Evolutionary conservation across 2,797 vertebrate species (phyloP).

Genomic region (Atherinosoma microstoma): DNA sequence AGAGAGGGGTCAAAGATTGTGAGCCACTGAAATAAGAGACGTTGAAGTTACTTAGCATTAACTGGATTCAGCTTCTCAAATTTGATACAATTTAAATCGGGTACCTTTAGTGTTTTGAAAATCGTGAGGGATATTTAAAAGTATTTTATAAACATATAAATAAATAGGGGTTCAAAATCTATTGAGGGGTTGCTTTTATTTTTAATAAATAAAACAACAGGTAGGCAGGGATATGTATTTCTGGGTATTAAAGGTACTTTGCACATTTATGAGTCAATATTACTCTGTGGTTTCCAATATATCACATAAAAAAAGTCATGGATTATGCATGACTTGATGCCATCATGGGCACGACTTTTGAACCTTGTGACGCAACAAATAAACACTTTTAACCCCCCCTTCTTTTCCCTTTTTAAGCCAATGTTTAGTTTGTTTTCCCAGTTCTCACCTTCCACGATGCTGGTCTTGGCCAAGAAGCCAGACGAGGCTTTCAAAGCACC

Average conservation of each 20-base stretch:
- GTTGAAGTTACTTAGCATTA: neutral
- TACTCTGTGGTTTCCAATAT: neutral
- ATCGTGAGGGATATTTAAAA: too few species aligned
- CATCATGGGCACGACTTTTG: neutral
- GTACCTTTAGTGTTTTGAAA: neutral
- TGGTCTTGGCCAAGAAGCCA: slow-evolving; percentile 96
- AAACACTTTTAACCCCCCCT: neutral
- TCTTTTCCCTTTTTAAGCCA: neutral
- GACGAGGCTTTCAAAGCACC: slow-evolving; percentile 96
- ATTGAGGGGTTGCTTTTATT: neutral
- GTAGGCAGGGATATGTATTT: neutral
- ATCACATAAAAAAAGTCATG: neutral
- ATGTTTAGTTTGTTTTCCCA: neutral
- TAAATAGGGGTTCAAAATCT: neutral
- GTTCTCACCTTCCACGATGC: slow-evolving; percentile 97
- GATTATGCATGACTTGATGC: neutral
- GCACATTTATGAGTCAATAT: neutral
- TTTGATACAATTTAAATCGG: neutral
- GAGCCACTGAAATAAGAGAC: neutral
- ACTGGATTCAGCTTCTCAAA: neutral
- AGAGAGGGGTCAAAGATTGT: neutral
- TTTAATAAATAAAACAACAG: neutral
- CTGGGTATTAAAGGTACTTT: neutral
- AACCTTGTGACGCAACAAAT: neutral
- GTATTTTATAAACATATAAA: neutral